Evolutionary conservation across 2,888 invertebrate genomes (phyloP), one percentile per base, ranked within the genome.

Genomic region (Crocallis elinguaria): DNA sequence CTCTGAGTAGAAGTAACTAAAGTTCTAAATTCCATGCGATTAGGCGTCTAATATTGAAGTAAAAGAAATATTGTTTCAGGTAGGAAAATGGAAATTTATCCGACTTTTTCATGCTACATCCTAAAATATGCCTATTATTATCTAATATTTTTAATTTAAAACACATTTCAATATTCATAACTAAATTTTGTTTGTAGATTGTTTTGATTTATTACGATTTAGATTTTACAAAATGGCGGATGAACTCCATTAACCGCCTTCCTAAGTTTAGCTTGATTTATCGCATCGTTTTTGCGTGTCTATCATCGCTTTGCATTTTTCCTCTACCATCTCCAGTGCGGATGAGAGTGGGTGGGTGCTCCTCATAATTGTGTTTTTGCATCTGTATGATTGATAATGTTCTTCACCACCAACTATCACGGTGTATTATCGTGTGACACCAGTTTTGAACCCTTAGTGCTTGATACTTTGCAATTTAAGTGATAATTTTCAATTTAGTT

Each of bases 401-500:
- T 67, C 59, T 64, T 52, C 60, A 67, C 67, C 64, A 61, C 60
- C 66, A 65, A 56, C 60, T 49, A 45, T 68, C 67, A 73, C 69
- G 77, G 74, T 75, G 73, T 79, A 71, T 49, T 60, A 60, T 73
- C 63, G 66, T 65, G 75, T 73, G 67, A 65, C 67, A 73, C 73
- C 71, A 65, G 35, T 49, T n/a, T 45, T 39, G 17, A 33, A 53
- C 64, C 69, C 64, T 57, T 13, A 7, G 56, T 42, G 57, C 67
- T 12, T 29, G 9, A 5, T 35, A 4, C 1, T 16, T 29, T 12
- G 8, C 8, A 27, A 5, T 9, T 29, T 2, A n/a, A 35, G n/a
- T 35, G 17, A 23, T 14, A 12, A 0, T 12, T 35, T 16, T 0
- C 7, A 32, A 8, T 37, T 37, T 37, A 1, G 5, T 5, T 29